Evolutionary conservation across 2,888 invertebrate genomes (phyloP), one percentile per base, ranked within the genome.

Genomic region (Fabriciana adippe): DNA sequence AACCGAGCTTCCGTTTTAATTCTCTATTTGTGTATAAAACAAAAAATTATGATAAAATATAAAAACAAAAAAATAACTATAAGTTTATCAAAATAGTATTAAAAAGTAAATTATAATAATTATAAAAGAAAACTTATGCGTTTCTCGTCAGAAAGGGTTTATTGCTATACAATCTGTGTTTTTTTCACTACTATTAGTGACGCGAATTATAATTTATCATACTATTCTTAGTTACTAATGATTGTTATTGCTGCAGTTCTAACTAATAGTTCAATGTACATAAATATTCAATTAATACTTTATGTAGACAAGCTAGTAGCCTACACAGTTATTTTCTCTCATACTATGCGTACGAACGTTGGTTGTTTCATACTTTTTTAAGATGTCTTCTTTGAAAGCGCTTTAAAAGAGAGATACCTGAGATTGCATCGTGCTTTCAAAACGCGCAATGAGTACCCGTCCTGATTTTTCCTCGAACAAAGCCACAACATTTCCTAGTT

Each of bases 1-100:
- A 64, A 72, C 66, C 72, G 68, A 73, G 69, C 73, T 72, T 71
- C 71, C 72, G 66, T 70, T 69, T 70, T 64, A 63, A 74, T 70
- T 68, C 67, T 60, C 73, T 69, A 57, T 68, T 69, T 70, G 48
- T 54, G 18, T 55, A 16, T 13, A 53, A 35, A 14, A 50, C 11
- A 26, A 45, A n/a, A 5, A 18, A 6, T 15, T 15, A 15, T 61
- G 15, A 11, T 35, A 6, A 16, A 18, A 45, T 14, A 6, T 15
- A 15, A 8, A 55, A 26, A n/a, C 15, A 31, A 54, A 26, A 26
- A 31, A 4, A 26, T 0, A 2, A 55, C 2, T 35, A 35, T 8
- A 35, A 35, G 8, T 35, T 35, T 6, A 35, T 35, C 6, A 35
- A 6, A 35, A 35, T 35, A 1, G 1, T 6, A 11, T 41, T 41